Evolutionary conservation across 2,888 invertebrate genomes (phyloP).

Genomic region (Disparrhopalites patrizii): DNA sequence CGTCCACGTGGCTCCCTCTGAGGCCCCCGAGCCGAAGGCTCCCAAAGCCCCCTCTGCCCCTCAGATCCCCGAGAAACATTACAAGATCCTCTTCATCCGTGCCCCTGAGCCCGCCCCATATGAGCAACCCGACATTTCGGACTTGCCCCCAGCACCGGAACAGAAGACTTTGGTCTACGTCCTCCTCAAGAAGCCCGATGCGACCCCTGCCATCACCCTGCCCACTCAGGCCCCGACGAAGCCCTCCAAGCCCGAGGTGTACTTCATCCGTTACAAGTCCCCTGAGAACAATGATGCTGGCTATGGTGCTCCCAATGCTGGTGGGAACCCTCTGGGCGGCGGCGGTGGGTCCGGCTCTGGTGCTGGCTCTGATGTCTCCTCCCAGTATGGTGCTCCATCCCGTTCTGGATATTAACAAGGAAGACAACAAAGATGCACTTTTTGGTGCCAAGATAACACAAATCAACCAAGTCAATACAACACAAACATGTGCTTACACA

Average conservation of each 20-base stretch:
- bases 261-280: conserved; percentile 47
- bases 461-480: no score
- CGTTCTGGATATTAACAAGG: conserved; percentile 39
- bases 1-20: conserved; percentile 25
- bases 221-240: conserved; percentile 73
- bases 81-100: conserved; percentile 88
- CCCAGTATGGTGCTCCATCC: conserved; percentile 62
- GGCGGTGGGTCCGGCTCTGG: background rate
- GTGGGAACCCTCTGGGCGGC: conserved; percentile 26
- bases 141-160: conserved; percentile 32
- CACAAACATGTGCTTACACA: no score
- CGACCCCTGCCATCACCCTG: conserved; percentile 58
- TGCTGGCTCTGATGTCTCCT: conserved; percentile 52
- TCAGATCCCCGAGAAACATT: conserved; percentile 31
- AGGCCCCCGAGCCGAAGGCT: conserved; percentile 22
- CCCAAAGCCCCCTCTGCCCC: conserved; percentile 19
- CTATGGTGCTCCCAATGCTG: conserved; percentile 36
- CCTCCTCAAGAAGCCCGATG: conserved; percentile 36
- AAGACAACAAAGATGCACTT: background rate
- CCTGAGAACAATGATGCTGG: conserved; percentile 28
- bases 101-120: conserved; percentile 29
- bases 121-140: conserved; percentile 25
- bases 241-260: conserved; percentile 76
- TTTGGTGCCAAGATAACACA: no score
- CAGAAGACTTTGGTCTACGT: conserved; percentile 45